Base-by-base conservation (phyloP, 1,140 invertebrate genomes). In the Drosophila persimilis region DNA sequence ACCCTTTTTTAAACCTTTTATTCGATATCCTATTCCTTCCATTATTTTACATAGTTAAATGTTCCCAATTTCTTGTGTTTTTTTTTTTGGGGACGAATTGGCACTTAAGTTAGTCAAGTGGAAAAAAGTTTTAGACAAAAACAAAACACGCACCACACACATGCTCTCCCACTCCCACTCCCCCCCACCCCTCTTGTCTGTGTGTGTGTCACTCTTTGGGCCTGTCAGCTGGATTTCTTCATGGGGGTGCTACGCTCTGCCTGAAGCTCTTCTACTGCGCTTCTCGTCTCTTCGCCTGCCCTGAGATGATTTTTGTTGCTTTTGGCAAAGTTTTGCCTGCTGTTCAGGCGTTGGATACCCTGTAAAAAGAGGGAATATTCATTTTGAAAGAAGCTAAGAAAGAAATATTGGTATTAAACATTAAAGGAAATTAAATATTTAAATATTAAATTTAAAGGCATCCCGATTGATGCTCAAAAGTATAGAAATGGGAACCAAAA, bases 81-180 rank as follows among this genome's bases (percentile, higher is more conserved):
- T 65, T 60, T 60, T 65, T 72, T 67, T 53, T 77, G 75, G 77
- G 69, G 65, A 70, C 69, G 80, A 89, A 88, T 88, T 88, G 84
- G 84, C 84, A 88, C 84, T 84, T 89, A 88, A 89, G 78, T 88
- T 88, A 89, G 76, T 88, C 84, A 88, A 88, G 84, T 88, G 84
- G 84, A 89, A 89, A 88, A 88, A 88, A 88, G 84, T 88, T 88
- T 88, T 88, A 84, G 84, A 24, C 3, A 24, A 65, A 51, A 65
- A 61, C 62, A 74, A 39, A 46, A 59, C 52, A 74, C 64, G 35
- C 52, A 70, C 75, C 17, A 17, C 17, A 17, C 17, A 17, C 17
- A 75, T 71, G 72, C 24, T 24, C 73, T 62, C 22, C 17, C 44
- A 58, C 46, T 58, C 47, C 35, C 35, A 29, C 35, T 4, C 31